Evolutionary conservation across 2,888 invertebrate species (phyloP).

Genomic region (Imbricaverruca yamaguchii): DNA sequence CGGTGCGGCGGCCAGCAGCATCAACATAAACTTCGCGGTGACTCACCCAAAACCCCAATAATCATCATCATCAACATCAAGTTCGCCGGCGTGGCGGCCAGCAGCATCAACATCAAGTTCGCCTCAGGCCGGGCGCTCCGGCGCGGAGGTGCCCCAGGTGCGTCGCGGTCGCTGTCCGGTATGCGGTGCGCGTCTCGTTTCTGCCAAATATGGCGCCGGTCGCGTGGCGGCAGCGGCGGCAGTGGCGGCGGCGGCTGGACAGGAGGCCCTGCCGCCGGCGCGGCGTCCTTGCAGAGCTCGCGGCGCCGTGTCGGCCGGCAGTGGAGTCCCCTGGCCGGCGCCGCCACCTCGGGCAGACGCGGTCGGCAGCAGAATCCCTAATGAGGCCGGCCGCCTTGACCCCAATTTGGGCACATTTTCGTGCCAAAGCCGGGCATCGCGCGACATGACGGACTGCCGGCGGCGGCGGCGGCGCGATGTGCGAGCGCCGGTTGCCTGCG

Average conservation of each 20-base stretch:
- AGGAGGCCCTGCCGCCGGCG: not conserved
- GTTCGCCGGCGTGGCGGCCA: no score
- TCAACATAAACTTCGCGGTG: no score
- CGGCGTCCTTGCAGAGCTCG: not conserved
- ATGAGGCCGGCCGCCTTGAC: constrained; percentile 7
- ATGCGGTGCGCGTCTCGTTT: not conserved
- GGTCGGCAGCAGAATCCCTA: not conserved
- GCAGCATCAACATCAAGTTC: no score
- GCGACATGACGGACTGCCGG: not conserved
- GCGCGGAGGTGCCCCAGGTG: not conserved
- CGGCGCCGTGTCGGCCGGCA: not conserved
- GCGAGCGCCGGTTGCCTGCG: not conserved
- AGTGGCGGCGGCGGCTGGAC: not conserved
- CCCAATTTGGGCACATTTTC: constrained; percentile 16
- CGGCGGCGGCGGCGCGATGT: not conserved
- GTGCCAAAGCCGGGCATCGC: constrained; percentile 5
- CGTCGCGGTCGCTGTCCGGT: no score
- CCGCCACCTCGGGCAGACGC: not conserved
- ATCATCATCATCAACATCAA: no score
- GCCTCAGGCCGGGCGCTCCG: not conserved
- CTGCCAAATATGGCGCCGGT: constrained; percentile 8
- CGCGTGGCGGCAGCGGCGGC: not conserved
- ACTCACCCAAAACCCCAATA: no score
- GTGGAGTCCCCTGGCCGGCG: no score
- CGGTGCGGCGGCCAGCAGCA: no score